Conservation (phyloP, 2,113 vertebrate genomes). For the Silurus glanis region DNA sequence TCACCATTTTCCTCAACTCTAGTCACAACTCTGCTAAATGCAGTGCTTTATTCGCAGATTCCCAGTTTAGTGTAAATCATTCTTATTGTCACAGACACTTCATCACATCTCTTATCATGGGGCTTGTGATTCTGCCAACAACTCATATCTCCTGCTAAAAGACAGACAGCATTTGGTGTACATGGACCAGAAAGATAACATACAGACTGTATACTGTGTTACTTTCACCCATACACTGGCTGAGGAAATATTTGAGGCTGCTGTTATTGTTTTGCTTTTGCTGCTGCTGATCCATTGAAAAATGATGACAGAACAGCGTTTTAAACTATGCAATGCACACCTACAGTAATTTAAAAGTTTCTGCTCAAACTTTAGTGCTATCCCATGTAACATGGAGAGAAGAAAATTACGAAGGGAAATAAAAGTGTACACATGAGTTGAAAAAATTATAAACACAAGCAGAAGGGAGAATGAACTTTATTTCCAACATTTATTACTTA, state of each 20-base stretch:
- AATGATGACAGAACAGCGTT: background rate
- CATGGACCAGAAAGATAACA: slow-evolving; percentile 17
- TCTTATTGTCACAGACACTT: background rate
- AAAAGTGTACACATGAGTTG: background rate
- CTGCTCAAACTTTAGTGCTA: background rate
- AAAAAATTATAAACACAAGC: slow-evolving; percentile 11
- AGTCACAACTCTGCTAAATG: background rate
- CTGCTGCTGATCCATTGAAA: background rate
- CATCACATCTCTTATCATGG: background rate
- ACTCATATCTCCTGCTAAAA: slow-evolving; percentile 14
- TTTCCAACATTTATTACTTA: background rate
- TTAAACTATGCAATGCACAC: background rate
- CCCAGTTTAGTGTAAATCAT: background rate
- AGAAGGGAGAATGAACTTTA: background rate
- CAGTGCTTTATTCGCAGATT: background rate
- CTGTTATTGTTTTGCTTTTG: background rate
- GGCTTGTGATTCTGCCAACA: slow-evolving; percentile 11
- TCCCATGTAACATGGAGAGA: background rate
- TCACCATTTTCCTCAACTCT: background rate
- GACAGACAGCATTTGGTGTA: slow-evolving; percentile 30
- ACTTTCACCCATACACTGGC: background rate
- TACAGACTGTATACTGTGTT: background rate
- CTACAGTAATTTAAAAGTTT: background rate
- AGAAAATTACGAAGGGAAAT: background rate
- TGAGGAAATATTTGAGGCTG: background rate